Evolutionary conservation across 1,140 invertebrate species (phyloP).

Genomic region (Drosophila trapezifrons): DNA sequence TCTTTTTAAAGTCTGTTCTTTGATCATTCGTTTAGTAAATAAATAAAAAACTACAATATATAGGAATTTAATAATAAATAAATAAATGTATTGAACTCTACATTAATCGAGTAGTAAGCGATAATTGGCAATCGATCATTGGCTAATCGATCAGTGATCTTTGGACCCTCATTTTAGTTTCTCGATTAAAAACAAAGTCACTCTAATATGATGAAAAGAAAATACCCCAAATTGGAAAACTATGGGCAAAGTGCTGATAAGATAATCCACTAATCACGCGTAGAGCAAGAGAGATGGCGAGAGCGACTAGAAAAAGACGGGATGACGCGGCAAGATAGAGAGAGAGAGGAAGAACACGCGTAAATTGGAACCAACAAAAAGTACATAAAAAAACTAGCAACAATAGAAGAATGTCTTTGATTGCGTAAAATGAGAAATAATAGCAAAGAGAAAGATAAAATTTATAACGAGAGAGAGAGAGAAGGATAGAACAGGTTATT

Average conservation of each 20-base stretch:
- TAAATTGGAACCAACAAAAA: conserved; percentile 60
- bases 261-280: conserved; percentile 57
- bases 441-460: neutral
- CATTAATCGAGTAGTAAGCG: too few species aligned
- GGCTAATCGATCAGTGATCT: conserved; percentile 20
- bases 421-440: conserved; percentile 53
- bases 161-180: conserved; percentile 22
- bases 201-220: conserved; percentile 1
- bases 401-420: conserved; percentile 32
- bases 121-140: neutral
- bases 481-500: too few species aligned
- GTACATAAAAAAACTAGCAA: conserved; percentile 15
- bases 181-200: neutral
- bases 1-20: too few species aligned
- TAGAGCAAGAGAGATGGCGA: conserved; percentile 1
- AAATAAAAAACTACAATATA: too few species aligned
- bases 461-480: neutral
- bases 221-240: conserved; percentile 26
- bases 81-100: too few species aligned
- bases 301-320: neutral
- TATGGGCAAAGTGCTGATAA: conserved; percentile 57
- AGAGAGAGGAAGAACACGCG: conserved; percentile 45
- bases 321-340: neutral
- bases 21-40: too few species aligned
- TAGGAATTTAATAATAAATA: too few species aligned